Evolutionary conservation across 2,797 vertebrate genomes (phyloP), one percentile per base, ranked within the genome.

Genomic region (Oceanodroma leucorhoa): DNA sequence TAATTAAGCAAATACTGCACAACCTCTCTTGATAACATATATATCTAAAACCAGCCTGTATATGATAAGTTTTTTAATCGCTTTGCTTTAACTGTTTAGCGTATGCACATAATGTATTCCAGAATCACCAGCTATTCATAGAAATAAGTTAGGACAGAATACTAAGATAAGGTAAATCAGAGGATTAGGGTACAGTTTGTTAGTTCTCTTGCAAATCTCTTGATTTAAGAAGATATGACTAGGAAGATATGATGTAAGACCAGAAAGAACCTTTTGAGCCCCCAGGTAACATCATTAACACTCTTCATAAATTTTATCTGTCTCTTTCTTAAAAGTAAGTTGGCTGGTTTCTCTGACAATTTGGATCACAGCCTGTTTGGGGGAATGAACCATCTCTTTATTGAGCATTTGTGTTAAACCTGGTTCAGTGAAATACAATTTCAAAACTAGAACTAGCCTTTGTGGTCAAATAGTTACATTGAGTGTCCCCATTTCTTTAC

Each of bases 1-100:
- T 97, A 97, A 98, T 96, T 97, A 96, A 97, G 90, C 95, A 93
- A 97, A 78, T 97, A 94, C 83, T 91, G 90, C 80, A 85, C 51
- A 93, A 90, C 94, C 70, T 77, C 73, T 89, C 84, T 96, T 96
- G 95, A 95, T 85, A 96, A 94, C 46, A 57, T 79, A 55, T 89
- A 94, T 94, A 65, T 95, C 90, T 93, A 83, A 95, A 97, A 93
- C 1, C 88, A 95, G 87, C 78, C 65, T 94, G 38, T 71, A 45
- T 94, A 73, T 77, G 81, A 14, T 66, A 75, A 88, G 57, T 66
- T 96, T 94, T 94, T 71, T 71, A 78, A 93, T 89, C 82, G 36
- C 48, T 96, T 90, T 85, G 64, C 34, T 93, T 96, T 96, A 96
- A 77, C 89, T 36, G 13, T 94, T 95, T 83, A 71, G 51, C 96